Evolutionary conservation across 2,113 vertebrate genomes (phyloP), one percentile per base, ranked within the genome.

Genomic region (Zootoca vivipara): DNA sequence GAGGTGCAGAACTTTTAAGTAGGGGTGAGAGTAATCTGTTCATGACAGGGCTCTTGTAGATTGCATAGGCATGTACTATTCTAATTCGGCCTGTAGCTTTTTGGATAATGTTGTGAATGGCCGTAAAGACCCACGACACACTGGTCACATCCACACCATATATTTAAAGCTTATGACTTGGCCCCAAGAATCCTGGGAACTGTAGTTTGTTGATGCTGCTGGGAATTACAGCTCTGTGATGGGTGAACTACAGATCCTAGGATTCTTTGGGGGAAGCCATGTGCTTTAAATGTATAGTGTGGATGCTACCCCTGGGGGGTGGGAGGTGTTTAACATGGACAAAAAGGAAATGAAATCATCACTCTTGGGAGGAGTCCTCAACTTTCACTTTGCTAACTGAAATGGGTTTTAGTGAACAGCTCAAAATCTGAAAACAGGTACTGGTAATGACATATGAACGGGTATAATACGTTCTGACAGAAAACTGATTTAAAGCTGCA

Each of bases 351-450:
- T 93, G 87, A 91, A 91, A 94, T 74, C 24, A 89, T 90, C 83
- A 67, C 83, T 93, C 92, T 91, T 86, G 58, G n/a, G 56, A 81
- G 0, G 1, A 83, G 26, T 7, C 24, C 28, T 74, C n/a, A 28
- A 67, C 67, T 85, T 89, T 88, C 93, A 90, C 82, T 24, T 93
- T 95, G 92, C 82, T 95, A 85, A 92, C 88, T 90, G 89, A 85
- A 94, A 87, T 80, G 82, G 28, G 7, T 1, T 90, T 87, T 95
- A 91, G 86, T 86, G 38, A 79, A 78, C 94, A 87, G 91, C 56
- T 94, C 89, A 79, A 83, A 13, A 33, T 58, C 72, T 86, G 84
- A 58, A 89, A 82, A 77, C 73, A 35, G 18, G n/a, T 77, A 77
- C 73, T 28, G 18, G n/a, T 77, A 89, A 12, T 90, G 58, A 92